Conservation (phyloP, 2,888 invertebrate genomes). For the Melipona bicolor region DNA sequence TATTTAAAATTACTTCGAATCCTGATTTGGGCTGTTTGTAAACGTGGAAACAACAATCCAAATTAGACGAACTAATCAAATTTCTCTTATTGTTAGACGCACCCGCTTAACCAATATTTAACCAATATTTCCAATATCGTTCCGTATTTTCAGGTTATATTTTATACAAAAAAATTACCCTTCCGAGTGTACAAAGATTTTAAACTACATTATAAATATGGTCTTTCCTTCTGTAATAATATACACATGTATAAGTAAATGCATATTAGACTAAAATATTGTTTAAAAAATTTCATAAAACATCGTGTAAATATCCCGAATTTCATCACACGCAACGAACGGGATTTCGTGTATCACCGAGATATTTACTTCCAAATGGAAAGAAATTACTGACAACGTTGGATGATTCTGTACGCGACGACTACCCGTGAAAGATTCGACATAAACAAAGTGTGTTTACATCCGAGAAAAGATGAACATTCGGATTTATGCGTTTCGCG, state of each 20-base stretch:
- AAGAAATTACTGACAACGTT: no score
- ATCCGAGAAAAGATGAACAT: not conserved
- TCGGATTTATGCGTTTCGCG: not conserved
- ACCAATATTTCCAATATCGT: not conserved
- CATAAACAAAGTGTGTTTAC: not conserved
- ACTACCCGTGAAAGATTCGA: not conserved
- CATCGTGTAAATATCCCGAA: no score
- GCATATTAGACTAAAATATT: no score
- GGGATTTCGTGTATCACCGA: no score
- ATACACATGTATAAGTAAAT: no score
- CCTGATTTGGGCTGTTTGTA: not conserved
- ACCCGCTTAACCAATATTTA: not conserved
- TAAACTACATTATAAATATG: no score
- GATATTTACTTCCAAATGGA: no score
- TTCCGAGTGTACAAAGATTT: no score
- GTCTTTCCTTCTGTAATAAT: no score
- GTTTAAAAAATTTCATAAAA: no score
- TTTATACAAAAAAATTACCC: not conserved
- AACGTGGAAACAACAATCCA: not conserved
- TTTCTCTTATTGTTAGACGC: not conserved
- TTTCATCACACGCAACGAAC: no score
- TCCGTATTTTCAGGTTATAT: not conserved
- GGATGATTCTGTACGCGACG: not conserved
- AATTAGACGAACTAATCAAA: not conserved
- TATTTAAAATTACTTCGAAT: not conserved